A percentile compares a stretch with the other conserved stretches of the same genome.
These are phyloP conservation scores for Syngnathus floridae DNA, from an alignment of 2,113 vertebrate species.

Conservation along the genomic window DNA sequence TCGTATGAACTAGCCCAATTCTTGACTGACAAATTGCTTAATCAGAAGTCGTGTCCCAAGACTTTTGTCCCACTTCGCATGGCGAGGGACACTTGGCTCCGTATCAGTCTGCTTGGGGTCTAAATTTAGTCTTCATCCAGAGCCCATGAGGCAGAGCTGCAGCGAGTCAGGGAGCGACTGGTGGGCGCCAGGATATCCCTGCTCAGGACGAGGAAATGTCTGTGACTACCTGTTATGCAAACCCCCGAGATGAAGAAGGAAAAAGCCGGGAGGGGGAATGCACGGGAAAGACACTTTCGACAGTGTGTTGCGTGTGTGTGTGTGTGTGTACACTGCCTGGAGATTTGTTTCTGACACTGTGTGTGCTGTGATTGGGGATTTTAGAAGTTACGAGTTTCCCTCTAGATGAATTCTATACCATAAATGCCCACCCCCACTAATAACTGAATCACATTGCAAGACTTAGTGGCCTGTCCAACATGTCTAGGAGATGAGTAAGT, in stretches of 20 bases:
- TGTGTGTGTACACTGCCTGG: constrained; percentile 25
- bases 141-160: constrained; percentile 67
- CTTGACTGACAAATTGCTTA: background rate
- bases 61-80: background rate
- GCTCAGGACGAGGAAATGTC: constrained; percentile 97
- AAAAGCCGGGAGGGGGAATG: constrained; percentile 55
- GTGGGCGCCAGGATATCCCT: constrained; percentile 99
- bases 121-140: constrained; percentile 81
- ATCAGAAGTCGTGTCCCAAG: background rate
- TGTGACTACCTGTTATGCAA: constrained; percentile 99
- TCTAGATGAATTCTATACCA: constrained; percentile 8
- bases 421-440: background rate
- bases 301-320: constrained; percentile 33
- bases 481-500: background rate
- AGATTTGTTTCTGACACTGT: constrained; percentile 28
- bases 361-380: constrained; percentile 43
- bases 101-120: constrained; percentile 51
- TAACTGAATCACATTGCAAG: constrained; percentile 30
- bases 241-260: constrained; percentile 65
- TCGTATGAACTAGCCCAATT: background rate
- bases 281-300: constrained; percentile 63
- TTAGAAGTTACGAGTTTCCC: constrained; percentile 19
- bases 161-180: constrained; percentile 88
- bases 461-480: constrained; percentile 8
- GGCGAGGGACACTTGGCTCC: constrained; percentile 26